Evolutionary conservation across 2,113 vertebrate genomes (phyloP).

Genomic region (western clawed frog (Xenopus tropicalis)): DNA sequence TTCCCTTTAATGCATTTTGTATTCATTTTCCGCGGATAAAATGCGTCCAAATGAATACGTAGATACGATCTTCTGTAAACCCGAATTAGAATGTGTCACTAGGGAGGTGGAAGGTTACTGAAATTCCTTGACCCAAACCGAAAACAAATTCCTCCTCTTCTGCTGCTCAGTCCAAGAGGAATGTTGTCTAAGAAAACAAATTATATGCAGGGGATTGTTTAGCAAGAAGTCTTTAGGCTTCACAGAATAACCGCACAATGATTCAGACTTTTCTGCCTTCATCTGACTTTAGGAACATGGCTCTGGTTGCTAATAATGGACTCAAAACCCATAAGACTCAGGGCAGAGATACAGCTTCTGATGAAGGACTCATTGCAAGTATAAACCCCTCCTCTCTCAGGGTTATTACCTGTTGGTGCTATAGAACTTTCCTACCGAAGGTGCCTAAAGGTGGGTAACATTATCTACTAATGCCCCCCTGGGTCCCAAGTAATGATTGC

Average conservation of each 20-base stretch:
- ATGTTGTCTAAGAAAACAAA: conserved; percentile 34
- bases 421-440: too few relatives aligned
- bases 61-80: conserved; percentile 33
- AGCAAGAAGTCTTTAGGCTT: conserved; percentile 11
- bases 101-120: conserved; percentile 14
- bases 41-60: not conserved
- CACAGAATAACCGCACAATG: conserved; percentile 17
- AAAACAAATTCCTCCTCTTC: conserved; percentile 20
- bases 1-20: too few relatives aligned
- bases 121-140: conserved; percentile 26
- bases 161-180: conserved; percentile 14
- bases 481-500: too few relatives aligned
- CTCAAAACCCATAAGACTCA: conserved; percentile 1
- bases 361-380: too few relatives aligned
- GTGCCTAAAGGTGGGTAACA: too few relatives aligned
- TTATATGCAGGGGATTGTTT: conserved; percentile 24
- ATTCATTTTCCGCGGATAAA: too few relatives aligned
- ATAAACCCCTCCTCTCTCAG: too few relatives aligned
- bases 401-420: too few relatives aligned
- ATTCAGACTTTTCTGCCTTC: conserved; percentile 27
- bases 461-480: too few relatives aligned
- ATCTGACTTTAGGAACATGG: conserved; percentile 36
- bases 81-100: conserved; percentile 23
- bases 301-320: conserved; percentile 8
- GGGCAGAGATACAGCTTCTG: not conserved